Evolutionary conservation across 2,113 vertebrate species (phyloP), one percentile per base, ranked within the genome.

Genomic region (Melanotaenia duboulayi): DNA sequence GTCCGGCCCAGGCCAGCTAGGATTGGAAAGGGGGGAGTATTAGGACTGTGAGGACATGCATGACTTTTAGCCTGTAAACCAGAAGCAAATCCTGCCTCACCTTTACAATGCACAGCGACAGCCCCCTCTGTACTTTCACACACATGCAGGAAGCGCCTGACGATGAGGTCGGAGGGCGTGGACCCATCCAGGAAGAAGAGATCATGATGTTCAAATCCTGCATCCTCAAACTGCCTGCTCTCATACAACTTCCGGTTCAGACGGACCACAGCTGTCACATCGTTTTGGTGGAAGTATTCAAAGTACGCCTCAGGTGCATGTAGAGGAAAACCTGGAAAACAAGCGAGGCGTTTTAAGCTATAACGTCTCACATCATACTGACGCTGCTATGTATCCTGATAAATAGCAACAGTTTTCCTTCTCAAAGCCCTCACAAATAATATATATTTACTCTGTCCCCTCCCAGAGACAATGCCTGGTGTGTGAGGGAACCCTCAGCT

Each of bases 181-280:
- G 96, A 96, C 67, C 96, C 96, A 0, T 97, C 96, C 0, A 94
- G 82, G 64, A 97, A 97, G 92, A 96, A 97, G 22, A 96, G 91
- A 83, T 97, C 96, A 0, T 95, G 94, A 81, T 97, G 96, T 68
- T 95, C 93, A 56, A 97, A 95, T 4, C 96, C 96, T 0, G 94
- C 96, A 3, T 96, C 95, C 0, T 93, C 95, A 80, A 97, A 97
- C 22, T 94, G 92, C 58, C 92, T 93, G 13, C 95, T 92, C 37
- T 97, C 96, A 11, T 97, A 97, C 14, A 97, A 93, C 90, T 96
- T 97, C 77, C 96, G 96, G 88, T 97, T 97, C 46, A 97, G 86
- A 54, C 96, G 92, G 73, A 97, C 93, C 22, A 97, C 37, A 0
- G 95, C 89, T 4, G 87, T 95, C 70, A 97, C 64, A 0, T 94